phyloP scores from a whole-genome alignment of 2,888 invertebrate species.

The Anoplius nigerrimus region DNA sequence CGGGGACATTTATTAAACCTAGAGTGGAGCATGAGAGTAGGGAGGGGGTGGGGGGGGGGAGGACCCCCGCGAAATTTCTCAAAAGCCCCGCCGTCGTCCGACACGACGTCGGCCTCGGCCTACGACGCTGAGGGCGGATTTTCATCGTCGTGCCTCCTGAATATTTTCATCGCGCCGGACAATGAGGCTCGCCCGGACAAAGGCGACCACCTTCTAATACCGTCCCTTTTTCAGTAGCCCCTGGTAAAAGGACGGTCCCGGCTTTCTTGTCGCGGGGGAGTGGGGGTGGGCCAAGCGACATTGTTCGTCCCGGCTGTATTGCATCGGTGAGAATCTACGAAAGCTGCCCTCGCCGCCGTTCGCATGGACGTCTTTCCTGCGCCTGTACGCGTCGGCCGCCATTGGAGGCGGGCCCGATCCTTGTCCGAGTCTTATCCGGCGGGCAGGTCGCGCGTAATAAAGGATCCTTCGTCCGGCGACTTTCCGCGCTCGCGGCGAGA shows the following conservation, averaged over 20 bases:
- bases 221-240: constrained; percentile 29
- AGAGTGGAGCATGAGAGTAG: not conserved
- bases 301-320: constrained; percentile 49
- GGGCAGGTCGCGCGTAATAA: constrained; percentile 8
- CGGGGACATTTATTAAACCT: too few species aligned
- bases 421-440: constrained; percentile 23
- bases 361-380: not conserved
- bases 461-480: constrained; percentile 14
- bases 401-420: constrained; percentile 27
- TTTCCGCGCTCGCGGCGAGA: constrained; percentile 1
- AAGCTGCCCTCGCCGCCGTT: constrained; percentile 4
- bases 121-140: constrained; percentile 27
- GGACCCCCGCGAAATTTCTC: not conserved
- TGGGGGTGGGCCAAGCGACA: too few species aligned
- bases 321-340: constrained; percentile 27
- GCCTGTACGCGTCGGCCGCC: not conserved
- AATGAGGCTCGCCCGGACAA: constrained; percentile 53
- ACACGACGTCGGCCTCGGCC: constrained; percentile 1
- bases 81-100: constrained; percentile 19
- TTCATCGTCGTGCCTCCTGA: constrained; percentile 44
- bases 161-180: constrained; percentile 50
- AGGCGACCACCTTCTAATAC: constrained; percentile 49
- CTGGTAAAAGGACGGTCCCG: constrained; percentile 30
- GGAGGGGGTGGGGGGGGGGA: not conserved
- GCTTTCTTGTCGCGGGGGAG: constrained; percentile 27